Conservation (phyloP, 2,797 vertebrate genomes). For the Sciurus carolinensis region DNA sequence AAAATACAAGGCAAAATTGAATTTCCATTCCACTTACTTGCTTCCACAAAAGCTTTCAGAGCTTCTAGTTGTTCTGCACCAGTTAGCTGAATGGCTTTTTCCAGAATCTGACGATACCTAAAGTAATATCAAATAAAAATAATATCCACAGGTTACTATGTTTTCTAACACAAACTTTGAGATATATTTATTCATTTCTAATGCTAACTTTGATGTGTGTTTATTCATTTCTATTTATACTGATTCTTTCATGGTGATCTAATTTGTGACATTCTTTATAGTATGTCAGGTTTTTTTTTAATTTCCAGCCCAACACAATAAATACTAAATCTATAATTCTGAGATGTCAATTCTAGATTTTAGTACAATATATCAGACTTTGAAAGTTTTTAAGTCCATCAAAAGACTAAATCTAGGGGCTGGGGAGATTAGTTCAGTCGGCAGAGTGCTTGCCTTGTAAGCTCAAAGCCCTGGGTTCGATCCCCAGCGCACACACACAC, state of each 20-base stretch:
- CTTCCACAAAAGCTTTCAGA: constrained; percentile 99
- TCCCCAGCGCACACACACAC: too few species aligned
- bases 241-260: constrained; percentile 13
- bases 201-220: not conserved
- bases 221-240: constrained; percentile 53
- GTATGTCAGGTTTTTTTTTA: not conserved
- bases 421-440: too few species aligned
- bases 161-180: constrained; percentile 4
- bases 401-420: constrained; percentile 18
- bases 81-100: constrained; percentile 96
- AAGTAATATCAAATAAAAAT: constrained; percentile 77
- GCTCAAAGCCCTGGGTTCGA: too few species aligned
- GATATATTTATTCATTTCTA: constrained; percentile 52
- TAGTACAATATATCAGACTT: not conserved
- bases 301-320: constrained; percentile 36
- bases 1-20: not conserved
- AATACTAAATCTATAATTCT: constrained; percentile 47
- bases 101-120: constrained; percentile 98
- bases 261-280: constrained; percentile 60
- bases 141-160: not conserved
- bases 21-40: constrained; percentile 93
- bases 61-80: constrained; percentile 97
- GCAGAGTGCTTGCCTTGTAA: too few species aligned
- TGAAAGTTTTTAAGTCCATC: constrained; percentile 38
- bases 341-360: constrained; percentile 26